Percentiles rank a stretch among this genome's conserved stretches.
Evolutionary conservation across 2,888 invertebrate species (phyloP).

Genomic region (Drosophila merina): DNA sequence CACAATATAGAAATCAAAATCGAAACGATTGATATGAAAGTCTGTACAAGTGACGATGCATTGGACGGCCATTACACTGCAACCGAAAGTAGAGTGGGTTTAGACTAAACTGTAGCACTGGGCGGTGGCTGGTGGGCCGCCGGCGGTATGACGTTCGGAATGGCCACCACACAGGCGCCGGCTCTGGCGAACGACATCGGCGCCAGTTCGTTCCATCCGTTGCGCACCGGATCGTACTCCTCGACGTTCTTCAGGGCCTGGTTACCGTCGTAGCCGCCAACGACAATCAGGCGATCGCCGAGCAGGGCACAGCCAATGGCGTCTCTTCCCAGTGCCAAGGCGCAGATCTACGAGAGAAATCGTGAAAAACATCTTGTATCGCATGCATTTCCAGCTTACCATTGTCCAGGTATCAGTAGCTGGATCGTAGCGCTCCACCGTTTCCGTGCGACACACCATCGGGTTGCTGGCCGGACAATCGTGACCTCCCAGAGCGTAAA

Average conservation of each 20-base stretch:
- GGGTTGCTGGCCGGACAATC: constrained; percentile 96
- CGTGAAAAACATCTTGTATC: not conserved
- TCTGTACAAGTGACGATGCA: constrained; percentile 11
- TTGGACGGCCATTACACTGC: constrained; percentile 19
- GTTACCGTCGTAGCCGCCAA: constrained; percentile 96
- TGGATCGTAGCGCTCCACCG: constrained; percentile 93
- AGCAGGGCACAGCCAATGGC: constrained; percentile 94
- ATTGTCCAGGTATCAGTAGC: constrained; percentile 94
- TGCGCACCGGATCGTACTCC: constrained; percentile 92
- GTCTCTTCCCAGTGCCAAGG: constrained; percentile 93
- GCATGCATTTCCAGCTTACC: constrained; percentile 77
- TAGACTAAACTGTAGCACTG: constrained; percentile 83
- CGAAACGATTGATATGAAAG: not conserved
- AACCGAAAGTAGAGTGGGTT: constrained; percentile 22
- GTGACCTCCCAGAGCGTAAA: constrained; percentile 97
- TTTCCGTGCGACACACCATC: constrained; percentile 92
- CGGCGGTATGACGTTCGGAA: constrained; percentile 84
- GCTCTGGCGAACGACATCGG: constrained; percentile 93
- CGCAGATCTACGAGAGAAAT: constrained; percentile 86
- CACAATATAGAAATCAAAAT: too few species aligned
- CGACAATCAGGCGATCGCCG: constrained; percentile 89
- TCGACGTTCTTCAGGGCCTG: constrained; percentile 94
- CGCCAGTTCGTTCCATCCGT: constrained; percentile 91
- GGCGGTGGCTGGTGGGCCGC: constrained; percentile 80
- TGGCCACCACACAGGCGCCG: constrained; percentile 93